Evolutionary conservation across 2,113 vertebrate genomes (phyloP), one percentile per base, ranked within the genome.

Genomic region (Hippocampus comes): DNA sequence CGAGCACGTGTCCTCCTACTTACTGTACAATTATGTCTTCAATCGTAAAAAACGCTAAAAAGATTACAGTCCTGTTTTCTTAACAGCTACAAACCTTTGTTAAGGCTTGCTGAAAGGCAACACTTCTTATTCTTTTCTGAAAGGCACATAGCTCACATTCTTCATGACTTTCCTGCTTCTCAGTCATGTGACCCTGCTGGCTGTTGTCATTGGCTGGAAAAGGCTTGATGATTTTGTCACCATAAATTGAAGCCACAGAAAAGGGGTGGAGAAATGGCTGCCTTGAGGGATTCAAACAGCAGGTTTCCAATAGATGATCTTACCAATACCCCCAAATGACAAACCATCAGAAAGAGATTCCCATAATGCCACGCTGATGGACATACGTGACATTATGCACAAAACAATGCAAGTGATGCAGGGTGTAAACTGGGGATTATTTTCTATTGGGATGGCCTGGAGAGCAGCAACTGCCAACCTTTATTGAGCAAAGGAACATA

Each of bases 131-230:
- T 86, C 84, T 81, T 82, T 69, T 86, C 85, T 83, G 82, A 84
- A 77, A 59, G 79, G 87, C 86, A 78, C 75, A 81, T 72, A 73
- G 84, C 86, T 90, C 76, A 86, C 80, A 85, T 86, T 85, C 85
- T 82, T 82, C 67, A 82, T 70, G 75, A 88, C 84, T 92, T 61
- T 92, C 86, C 90, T 92, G 91, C 87, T 90, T 76, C 73, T 84
- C 64, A 72, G 82, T 89, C 92, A 92, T 74, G 80, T 93, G 91
- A 91, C 49, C 23, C 4, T 3, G 63, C 0, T 17, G 21, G 63
- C 66, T 53, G 48, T 67, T 61, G 38, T 73, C 79, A 92, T 89
- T 92, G 91, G 92, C 78, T 55, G 69, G 25, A 48, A 53, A 4
- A 51, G 55, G 77, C 34, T 41, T 20, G 73, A 67, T 49, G 55